These are phyloP conservation scores for Junco hyemalis DNA, from an alignment of 2,113 vertebrate species.

Conservation along the genomic window DNA sequence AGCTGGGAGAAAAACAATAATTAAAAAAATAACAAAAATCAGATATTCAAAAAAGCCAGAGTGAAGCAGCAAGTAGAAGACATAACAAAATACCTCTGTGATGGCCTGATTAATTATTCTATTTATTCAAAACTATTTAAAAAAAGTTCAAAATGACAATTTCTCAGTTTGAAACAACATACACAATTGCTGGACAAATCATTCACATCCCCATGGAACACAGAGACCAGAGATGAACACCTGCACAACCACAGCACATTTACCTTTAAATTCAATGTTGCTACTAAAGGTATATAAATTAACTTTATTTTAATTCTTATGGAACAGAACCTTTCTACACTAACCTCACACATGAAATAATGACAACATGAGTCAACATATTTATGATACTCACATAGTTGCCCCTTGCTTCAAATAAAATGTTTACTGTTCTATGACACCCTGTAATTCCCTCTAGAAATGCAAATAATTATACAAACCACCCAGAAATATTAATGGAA, in stretches of 20 bases:
- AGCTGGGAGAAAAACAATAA: neutral
- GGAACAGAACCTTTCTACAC: neutral
- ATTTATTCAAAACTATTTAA: neutral
- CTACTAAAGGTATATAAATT: neutral
- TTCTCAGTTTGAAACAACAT: neutral
- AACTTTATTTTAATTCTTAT: no score
- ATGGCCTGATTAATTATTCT: neutral
- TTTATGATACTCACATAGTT: neutral
- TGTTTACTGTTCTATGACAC: neutral
- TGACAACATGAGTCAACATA: neutral
- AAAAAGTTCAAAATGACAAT: neutral
- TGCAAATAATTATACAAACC: neutral
- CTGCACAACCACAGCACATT: neutral
- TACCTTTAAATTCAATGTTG: neutral
- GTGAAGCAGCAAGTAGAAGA: neutral
- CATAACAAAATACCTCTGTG: accelerated
- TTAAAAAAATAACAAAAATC: neutral
- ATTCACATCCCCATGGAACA: neutral
- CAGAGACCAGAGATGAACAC: neutral
- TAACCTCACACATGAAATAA: neutral
- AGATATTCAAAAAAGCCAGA: neutral
- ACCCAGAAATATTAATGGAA: neutral
- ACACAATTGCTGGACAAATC: neutral
- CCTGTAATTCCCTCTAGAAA: neutral
- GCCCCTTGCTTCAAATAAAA: neutral